Evolutionary conservation across 2,797 vertebrate species (phyloP).

Genomic region (Loris lydekkerianus): DNA sequence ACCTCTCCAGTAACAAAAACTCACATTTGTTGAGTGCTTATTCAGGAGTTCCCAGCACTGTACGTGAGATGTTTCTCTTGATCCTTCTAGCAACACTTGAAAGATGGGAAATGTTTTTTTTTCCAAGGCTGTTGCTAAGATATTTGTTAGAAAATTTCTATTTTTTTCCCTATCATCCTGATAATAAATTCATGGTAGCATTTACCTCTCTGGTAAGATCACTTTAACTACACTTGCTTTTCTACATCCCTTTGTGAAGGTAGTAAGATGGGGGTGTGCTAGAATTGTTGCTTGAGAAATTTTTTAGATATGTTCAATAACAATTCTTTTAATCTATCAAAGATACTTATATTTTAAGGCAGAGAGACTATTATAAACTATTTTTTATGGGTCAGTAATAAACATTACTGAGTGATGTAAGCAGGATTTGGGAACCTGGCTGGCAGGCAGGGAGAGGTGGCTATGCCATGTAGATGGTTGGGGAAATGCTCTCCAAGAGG

Average conservation of each 20-base stretch:
- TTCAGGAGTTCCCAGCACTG: rapidly evolving
- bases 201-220: background rate
- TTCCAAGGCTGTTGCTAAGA: background rate
- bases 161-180: background rate
- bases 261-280: background rate
- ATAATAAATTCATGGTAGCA: background rate
- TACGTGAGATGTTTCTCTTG: background rate
- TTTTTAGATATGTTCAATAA: background rate
- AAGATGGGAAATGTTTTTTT: background rate
- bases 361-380: background rate
- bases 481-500: background rate
- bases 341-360: background rate
- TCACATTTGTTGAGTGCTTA: too few species aligned
- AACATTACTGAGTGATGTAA: background rate
- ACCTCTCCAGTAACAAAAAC: background rate
- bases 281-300: background rate
- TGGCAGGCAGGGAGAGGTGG: background rate
- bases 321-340: background rate
- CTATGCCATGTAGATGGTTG: background rate
- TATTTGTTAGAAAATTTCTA: background rate
- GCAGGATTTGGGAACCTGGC: background rate
- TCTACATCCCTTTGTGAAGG: background rate
- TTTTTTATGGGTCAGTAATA: background rate
- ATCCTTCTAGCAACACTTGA: background rate
- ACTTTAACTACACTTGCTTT: background rate